Percentiles rank a stretch among this genome's conserved stretches.
These are phyloP conservation scores for Bhutanitis thaidina DNA, from an alignment of 2,888 invertebrate genomes.

Conservation along the genomic window DNA sequence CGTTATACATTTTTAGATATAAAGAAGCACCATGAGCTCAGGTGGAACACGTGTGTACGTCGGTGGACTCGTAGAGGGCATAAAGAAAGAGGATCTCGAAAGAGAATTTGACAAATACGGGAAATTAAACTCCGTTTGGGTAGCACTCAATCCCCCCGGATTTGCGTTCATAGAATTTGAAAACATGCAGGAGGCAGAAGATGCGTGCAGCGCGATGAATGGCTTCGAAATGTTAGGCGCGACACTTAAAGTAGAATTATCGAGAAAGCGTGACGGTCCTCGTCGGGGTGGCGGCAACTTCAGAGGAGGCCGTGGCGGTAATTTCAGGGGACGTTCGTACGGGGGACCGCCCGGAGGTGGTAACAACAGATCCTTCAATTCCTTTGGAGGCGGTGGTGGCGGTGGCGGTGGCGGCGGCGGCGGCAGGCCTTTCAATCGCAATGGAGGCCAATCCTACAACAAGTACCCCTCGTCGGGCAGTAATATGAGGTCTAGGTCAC, in stretches of 20 bases:
- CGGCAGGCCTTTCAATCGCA: constrained; percentile 61
- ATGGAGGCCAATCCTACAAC: constrained; percentile 45
- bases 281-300: constrained; percentile 82
- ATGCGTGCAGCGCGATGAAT: constrained; percentile 93
- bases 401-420: constrained; percentile 63
- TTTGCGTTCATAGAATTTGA: constrained; percentile 97
- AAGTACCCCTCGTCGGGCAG: constrained; percentile 65
- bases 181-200: constrained; percentile 92
- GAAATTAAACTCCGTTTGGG: constrained; percentile 95
- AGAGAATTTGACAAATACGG: constrained; percentile 95
- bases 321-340: constrained; percentile 70
- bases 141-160: constrained; percentile 95
- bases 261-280: constrained; percentile 88
- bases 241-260: constrained; percentile 92
- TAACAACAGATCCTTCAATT: constrained; percentile 74
- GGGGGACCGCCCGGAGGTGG: constrained; percentile 64
- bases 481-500: constrained; percentile 77
- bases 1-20: constrained; percentile 28
- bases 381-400: constrained; percentile 70
- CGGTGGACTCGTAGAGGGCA: constrained; percentile 92
- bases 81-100: constrained; percentile 95
- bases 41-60: constrained; percentile 91
- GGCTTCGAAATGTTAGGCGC: constrained; percentile 93
- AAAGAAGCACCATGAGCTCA: constrained; percentile 56
- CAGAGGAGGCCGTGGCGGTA: constrained; percentile 75